phyloP scores from a whole-genome alignment of 2,113 vertebrate genomes.

The Scatophagus argus region DNA sequence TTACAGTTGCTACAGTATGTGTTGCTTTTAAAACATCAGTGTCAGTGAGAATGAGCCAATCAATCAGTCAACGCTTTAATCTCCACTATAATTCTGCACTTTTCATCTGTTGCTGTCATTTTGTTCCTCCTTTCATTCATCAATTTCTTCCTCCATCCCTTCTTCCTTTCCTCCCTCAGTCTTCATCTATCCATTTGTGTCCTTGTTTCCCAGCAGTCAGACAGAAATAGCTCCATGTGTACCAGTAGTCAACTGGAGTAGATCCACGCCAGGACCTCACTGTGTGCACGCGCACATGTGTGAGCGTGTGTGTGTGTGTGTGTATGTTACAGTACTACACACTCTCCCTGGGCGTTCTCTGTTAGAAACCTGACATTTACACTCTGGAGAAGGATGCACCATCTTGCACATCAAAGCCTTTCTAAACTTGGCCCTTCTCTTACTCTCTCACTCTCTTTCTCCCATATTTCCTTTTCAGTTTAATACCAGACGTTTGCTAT shows the following conservation, averaged over 20 bases:
- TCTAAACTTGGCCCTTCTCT: slow-evolving; percentile 15
- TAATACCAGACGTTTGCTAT: slow-evolving; percentile 23
- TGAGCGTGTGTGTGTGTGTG: no score
- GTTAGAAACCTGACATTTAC: slow-evolving; percentile 75
- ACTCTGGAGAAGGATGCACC: slow-evolving; percentile 48
- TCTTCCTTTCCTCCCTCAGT: slow-evolving; percentile 11
- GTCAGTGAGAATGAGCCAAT: background rate
- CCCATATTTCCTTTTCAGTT: slow-evolving; percentile 17
- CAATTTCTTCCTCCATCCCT: slow-evolving; percentile 8
- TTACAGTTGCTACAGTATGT: background rate
- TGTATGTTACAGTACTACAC: slow-evolving; percentile 1
- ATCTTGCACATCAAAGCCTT: slow-evolving; percentile 64
- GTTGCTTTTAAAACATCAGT: background rate
- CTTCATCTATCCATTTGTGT: slow-evolving; percentile 58
- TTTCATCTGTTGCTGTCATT: slow-evolving; percentile 10
- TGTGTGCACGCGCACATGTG: no score
- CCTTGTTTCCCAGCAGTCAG: slow-evolving; percentile 73
- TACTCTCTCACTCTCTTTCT: background rate
- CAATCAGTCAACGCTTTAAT: slow-evolving; percentile 5
- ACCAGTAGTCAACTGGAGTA: slow-evolving; percentile 66
- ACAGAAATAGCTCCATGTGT: slow-evolving; percentile 74
- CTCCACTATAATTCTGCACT: background rate
- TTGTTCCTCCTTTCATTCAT: slow-evolving; percentile 14
- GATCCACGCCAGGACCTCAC: slow-evolving; percentile 58
- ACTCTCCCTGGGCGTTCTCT: slow-evolving; percentile 47